phyloP scores from a whole-genome alignment of 2,113 vertebrate genomes.

The Cavia aperea region DNA sequence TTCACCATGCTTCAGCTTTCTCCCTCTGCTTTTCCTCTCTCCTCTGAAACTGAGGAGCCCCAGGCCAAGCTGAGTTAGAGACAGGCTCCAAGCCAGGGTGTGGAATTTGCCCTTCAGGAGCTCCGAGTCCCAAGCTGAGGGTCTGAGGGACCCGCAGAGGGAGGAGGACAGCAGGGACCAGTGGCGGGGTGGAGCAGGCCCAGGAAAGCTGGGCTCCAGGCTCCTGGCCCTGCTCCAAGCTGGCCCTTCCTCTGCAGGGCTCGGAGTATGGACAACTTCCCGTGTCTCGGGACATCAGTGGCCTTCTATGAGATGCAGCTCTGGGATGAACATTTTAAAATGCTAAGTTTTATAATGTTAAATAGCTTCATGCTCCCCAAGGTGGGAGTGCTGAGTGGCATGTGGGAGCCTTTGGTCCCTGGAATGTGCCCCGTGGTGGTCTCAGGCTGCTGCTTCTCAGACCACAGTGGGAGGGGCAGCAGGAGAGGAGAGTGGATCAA shows the following conservation, averaged over 20 bases:
- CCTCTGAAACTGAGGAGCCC: background rate
- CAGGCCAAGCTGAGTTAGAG: rapidly evolving
- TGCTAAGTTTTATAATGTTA: background rate
- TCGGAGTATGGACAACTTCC: rapidly evolving
- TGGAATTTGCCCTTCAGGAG: rapidly evolving
- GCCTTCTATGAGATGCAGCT: no score
- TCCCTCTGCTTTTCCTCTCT: background rate
- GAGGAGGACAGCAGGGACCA: no score
- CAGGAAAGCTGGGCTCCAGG: no score
- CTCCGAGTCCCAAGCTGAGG: background rate
- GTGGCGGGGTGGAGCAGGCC: no score
- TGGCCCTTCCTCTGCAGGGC: rapidly evolving
- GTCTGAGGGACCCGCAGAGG: background rate
- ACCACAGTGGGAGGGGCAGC: background rate
- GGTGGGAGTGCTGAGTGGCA: rapidly evolving
- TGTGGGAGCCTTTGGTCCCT: background rate
- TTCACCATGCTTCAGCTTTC: rapidly evolving
- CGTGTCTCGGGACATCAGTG: no score
- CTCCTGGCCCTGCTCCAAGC: rapidly evolving
- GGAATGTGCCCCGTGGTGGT: background rate
- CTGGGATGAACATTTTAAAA: no score
- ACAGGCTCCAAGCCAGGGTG: rapidly evolving
- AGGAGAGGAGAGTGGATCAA: background rate
- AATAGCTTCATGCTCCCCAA: rapidly evolving
- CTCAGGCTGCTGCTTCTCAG: background rate